These are phyloP conservation scores for Olivierus martensii DNA, from an alignment of 1,140 invertebrate genomes.

Conservation along the genomic window DNA sequence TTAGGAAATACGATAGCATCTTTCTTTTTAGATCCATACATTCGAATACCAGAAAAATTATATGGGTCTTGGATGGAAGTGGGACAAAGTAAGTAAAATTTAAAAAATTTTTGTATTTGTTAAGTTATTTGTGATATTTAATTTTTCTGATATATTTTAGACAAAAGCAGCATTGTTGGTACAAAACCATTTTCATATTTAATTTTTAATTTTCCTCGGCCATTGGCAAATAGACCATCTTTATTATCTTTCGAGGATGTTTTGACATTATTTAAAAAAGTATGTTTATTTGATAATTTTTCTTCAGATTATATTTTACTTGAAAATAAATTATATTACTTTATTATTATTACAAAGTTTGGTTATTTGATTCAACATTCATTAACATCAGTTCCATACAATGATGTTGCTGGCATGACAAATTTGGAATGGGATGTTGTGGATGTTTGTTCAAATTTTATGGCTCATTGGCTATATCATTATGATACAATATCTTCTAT, in stretches of 20 bases:
- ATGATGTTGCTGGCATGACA: conserved; percentile 64
- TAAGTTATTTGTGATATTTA: too few species aligned
- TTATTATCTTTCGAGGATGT: conserved; percentile 63
- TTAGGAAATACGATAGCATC: conserved; percentile 17
- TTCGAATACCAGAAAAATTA: conserved; percentile 37
- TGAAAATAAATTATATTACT: neutral
- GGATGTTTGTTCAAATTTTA: conserved; percentile 59
- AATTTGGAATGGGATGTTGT: conserved; percentile 86
- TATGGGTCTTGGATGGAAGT: conserved; percentile 37
- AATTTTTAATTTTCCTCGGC: conserved; percentile 62
- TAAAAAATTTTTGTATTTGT: conserved; percentile 1
- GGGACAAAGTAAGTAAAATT: conserved; percentile 25
- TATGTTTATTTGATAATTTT: conserved; percentile 24
- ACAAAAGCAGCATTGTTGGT: conserved; percentile 41
- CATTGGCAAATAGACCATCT: conserved; percentile 43
- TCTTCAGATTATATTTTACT: neutral
- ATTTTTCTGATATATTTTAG: too few species aligned
- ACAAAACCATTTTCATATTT: conserved; percentile 57
- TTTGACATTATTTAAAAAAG: conserved; percentile 55
- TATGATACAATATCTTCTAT: conserved; percentile 47
- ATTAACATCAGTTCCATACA: conserved; percentile 58
- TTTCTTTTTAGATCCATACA: conserved; percentile 20
- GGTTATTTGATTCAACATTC: conserved; percentile 69
- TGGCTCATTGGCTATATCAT: conserved; percentile 66
- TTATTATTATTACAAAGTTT: conserved; percentile 40